Evolutionary conservation across 2,113 vertebrate genomes (phyloP).

Genomic region (Thamnophis sirtalis): DNA sequence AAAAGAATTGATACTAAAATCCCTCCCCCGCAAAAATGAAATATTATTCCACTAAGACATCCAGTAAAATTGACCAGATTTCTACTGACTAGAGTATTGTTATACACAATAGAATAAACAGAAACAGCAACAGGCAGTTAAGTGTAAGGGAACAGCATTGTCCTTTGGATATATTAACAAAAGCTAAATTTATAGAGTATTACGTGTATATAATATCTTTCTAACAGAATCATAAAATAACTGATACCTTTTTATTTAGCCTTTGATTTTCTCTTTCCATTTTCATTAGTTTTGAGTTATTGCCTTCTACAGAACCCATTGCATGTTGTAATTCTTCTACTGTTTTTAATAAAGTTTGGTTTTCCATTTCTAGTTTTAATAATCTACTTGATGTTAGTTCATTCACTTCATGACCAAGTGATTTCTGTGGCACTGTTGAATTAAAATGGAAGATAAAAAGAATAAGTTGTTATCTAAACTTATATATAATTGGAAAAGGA

Average conservation of each 20-base stretch:
- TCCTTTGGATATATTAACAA: background rate
- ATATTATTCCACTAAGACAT: background rate
- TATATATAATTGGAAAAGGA: background rate
- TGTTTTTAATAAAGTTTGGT: conserved; percentile 89
- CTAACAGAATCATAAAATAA: background rate
- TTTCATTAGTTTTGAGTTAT: conserved; percentile 76
- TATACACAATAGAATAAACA: background rate
- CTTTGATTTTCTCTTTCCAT: conserved; percentile 88
- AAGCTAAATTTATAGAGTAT: background rate
- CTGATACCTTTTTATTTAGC: conserved; percentile 82
- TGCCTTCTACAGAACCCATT: conserved; percentile 72
- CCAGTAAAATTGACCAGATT: background rate
- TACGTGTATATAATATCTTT: background rate
- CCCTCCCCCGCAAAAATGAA: background rate
- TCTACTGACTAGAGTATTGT: background rate
- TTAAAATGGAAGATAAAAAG: conserved; percentile 15
- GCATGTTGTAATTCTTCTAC: conserved; percentile 85
- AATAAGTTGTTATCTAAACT: background rate
- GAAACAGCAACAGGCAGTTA: background rate
- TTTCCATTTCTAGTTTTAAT: conserved; percentile 95
- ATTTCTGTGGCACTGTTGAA: conserved; percentile 85
- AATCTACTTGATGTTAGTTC: conserved; percentile 92
- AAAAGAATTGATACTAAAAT: background rate
- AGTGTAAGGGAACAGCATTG: background rate
- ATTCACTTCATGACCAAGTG: conserved; percentile 92